Evolutionary conservation across 2,113 vertebrate genomes (phyloP), one percentile per base, ranked within the genome.

Genomic region (Ivindomyrus marchei): DNA sequence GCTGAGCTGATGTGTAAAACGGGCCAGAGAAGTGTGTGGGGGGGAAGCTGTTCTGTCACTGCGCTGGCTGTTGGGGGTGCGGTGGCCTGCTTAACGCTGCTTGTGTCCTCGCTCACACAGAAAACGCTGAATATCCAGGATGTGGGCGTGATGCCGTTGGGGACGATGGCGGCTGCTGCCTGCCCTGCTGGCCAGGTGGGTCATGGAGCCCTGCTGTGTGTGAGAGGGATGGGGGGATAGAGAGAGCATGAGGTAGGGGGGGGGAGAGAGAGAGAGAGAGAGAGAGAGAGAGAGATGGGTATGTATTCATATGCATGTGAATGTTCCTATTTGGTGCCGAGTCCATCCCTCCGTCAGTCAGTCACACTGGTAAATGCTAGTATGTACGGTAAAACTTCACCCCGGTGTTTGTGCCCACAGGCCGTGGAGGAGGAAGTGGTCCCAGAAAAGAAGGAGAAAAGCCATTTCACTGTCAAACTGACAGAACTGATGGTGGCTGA

Each of bases 101-200:
- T 10, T 62, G 58, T 27, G 58, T 62, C 24, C 58, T 62, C 0
- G 24, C 21, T 91, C 50, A 13, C 93, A 99, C 93, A 99, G 98
- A 98, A 98, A 97, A 99, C 97, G 0, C 93, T 99, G 90, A 99
- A 99, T 93, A 99, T 99, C 91, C 96, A 97, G 93, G 98, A 99
- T 94, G 95, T 97, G 4, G 97, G 94, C 3, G 95, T 98, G 95
- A 95, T 99, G 97, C 95, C 98, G 0, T 93, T 96, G 94, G 96
- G 96, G 0, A 90, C 95, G 94, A 91, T 62, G 58, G 58, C 95
- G 1, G 85, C 92, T 2, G 66, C 77, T 1, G 50, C 80, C 5
- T 88, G 92, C 52, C 91, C 94, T 19, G 93, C 91, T 19, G 89
- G 95, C 1, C 94, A 96, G 97, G 98, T 98, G 89, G 91, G 31